Evolutionary conservation across 1,140 invertebrate species (phyloP).

Genomic region (Phocides pigmalion): DNA sequence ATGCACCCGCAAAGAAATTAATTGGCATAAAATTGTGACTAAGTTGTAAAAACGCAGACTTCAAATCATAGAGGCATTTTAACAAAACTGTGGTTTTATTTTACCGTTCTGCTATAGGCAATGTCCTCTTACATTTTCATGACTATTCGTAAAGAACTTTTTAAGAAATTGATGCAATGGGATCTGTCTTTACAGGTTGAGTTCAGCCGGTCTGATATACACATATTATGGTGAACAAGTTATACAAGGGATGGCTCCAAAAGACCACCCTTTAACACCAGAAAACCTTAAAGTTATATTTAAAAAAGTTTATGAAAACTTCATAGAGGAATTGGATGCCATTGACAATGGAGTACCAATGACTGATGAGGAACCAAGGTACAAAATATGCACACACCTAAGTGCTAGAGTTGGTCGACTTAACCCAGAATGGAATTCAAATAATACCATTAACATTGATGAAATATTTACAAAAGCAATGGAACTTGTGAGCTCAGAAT

Average conservation of each 20-base stretch:
- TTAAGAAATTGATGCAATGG: too few species aligned
- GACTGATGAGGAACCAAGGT: conserved; percentile 90
- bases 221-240: conserved; percentile 94
- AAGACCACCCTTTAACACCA: conserved; percentile 78
- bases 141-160: too few species aligned
- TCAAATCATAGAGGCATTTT: too few species aligned
- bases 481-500: conserved; percentile 91
- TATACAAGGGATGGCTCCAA: conserved; percentile 84
- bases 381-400: conserved; percentile 92
- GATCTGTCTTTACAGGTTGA: conserved; percentile 88
- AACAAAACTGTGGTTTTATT: too few species aligned
- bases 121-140: too few species aligned
- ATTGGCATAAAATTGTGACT: too few species aligned
- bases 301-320: conserved; percentile 93
- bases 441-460: conserved; percentile 81
- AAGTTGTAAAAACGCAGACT: too few species aligned
- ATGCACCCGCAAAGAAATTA: too few species aligned
- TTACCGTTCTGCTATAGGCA: too few species aligned
- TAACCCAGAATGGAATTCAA: conserved; percentile 95
- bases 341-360: conserved; percentile 97
- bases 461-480: conserved; percentile 91
- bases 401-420: conserved; percentile 90
- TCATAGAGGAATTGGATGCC: conserved; percentile 97
- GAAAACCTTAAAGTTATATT: conserved; percentile 87
- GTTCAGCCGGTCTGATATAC: conserved; percentile 98